phyloP scores from a whole-genome alignment of 2,888 invertebrate species.

The Papilio gigon region DNA sequence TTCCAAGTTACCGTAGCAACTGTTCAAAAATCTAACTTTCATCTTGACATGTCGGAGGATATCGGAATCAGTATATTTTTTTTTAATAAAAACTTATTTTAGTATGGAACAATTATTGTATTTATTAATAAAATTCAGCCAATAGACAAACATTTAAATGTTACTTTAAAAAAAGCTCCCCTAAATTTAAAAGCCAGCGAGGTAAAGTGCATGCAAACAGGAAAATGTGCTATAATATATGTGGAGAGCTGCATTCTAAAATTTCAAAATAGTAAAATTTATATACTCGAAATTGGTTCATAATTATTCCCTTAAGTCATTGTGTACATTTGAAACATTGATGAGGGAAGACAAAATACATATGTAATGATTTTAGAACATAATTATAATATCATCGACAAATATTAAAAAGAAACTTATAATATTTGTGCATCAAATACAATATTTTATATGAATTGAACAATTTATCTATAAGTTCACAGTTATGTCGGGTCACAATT shows the following conservation, averaged over 20 bases:
- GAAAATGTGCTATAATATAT: conserved; percentile 72
- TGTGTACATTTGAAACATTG: conserved; percentile 55
- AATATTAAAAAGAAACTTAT: conserved; percentile 38
- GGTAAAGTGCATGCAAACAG: conserved; percentile 74
- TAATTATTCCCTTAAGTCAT: conserved; percentile 47
- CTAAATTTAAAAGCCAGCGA: conserved; percentile 70
- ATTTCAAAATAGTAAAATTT: conserved; percentile 54
- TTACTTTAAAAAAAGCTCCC: conserved; percentile 62
- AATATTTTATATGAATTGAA: conserved; percentile 37
- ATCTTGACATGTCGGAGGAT: not conserved
- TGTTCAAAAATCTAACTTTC: not conserved
- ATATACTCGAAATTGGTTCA: conserved; percentile 41
- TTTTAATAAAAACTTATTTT: conserved; percentile 47
- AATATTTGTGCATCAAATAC: conserved; percentile 56
- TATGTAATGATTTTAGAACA: conserved; percentile 45
- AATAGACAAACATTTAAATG: conserved; percentile 66
- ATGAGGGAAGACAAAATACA: conserved; percentile 61
- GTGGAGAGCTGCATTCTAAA: conserved; percentile 62
- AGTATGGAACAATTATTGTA: conserved; percentile 46
- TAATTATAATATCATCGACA: conserved; percentile 36
- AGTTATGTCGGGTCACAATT: conserved; percentile 16
- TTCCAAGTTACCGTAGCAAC: not conserved
- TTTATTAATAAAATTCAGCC: conserved; percentile 62
- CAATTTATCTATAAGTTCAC: conserved; percentile 18
- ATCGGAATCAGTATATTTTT: conserved; percentile 27